These are phyloP conservation scores for Varanus salvator DNA, from an alignment of 2,113 vertebrate genomes.

Conservation along the genomic window DNA sequence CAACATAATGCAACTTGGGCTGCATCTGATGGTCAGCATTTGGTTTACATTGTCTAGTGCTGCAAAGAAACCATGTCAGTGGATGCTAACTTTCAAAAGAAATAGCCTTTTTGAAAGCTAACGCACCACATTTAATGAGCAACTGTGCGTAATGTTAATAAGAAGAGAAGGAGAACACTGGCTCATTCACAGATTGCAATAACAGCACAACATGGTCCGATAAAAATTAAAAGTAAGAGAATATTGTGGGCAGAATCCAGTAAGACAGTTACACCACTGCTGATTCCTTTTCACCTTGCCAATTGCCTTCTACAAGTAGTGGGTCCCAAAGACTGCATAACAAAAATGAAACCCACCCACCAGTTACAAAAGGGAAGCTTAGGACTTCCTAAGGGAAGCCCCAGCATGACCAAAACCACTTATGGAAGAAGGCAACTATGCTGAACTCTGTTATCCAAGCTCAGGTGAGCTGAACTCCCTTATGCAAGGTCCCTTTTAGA, in stretches of 20 bases:
- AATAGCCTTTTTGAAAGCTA: slow-evolving; percentile 39
- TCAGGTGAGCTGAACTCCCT: no score
- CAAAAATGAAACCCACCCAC: no score
- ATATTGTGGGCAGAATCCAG: background rate
- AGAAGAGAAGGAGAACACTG: slow-evolving; percentile 54
- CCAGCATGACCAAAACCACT: no score
- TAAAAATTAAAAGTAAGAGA: slow-evolving; percentile 35
- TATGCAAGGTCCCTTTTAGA: no score
- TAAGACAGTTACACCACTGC: no score
- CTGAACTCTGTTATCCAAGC: no score
- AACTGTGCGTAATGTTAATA: slow-evolving; percentile 48
- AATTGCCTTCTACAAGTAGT: no score
- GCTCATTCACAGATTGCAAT: slow-evolving; percentile 15
- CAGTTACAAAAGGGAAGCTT: no score
- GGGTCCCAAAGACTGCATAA: no score
- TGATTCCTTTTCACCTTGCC: no score
- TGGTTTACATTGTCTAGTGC: slow-evolving; percentile 56
- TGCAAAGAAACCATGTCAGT: background rate
- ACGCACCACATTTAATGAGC: slow-evolving; percentile 50
- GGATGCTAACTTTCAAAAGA: slow-evolving; percentile 32
- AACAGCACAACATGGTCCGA: slow-evolving; percentile 50
- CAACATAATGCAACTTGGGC: background rate
- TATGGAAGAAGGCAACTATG: no score
- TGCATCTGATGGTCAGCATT: slow-evolving; percentile 60
- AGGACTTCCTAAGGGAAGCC: no score